phyloP scores from a whole-genome alignment of 2,113 vertebrate genomes.

The Lamprotornis superbus region DNA sequence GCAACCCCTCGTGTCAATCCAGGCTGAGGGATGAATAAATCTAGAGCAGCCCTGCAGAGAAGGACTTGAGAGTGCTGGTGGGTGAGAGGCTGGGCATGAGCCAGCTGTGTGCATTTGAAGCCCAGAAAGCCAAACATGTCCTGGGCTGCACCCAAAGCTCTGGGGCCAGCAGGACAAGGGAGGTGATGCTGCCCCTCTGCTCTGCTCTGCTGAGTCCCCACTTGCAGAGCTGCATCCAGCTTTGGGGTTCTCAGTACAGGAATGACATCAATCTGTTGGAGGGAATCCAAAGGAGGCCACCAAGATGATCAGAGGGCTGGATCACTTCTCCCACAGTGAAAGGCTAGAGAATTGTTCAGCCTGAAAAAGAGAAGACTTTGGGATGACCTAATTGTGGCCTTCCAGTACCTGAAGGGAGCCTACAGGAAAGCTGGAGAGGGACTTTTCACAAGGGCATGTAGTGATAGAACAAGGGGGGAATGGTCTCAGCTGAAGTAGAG shows the following conservation, averaged over 20 bases:
- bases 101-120: background rate
- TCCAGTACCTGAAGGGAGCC: background rate
- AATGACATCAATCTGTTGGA: background rate
- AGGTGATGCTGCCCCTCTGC: background rate
- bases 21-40: background rate
- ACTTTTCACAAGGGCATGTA: background rate
- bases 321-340: background rate
- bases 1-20: rapidly evolving
- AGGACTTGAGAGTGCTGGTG: background rate
- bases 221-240: background rate
- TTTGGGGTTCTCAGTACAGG: background rate
- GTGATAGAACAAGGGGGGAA: background rate
- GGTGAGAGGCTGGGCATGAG: background rate
- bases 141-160: background rate
- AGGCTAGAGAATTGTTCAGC: background rate
- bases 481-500: background rate
- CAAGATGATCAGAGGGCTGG: background rate
- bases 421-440: background rate
- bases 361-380: background rate
- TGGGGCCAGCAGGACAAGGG: background rate
- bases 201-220: too few species aligned
- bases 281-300: background rate
- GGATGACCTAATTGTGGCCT: background rate
- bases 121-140: background rate
- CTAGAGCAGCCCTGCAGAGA: background rate